Evolutionary conservation across 2,888 invertebrate genomes (phyloP), one percentile per base, ranked within the genome.

Genomic region (Orchesella flavescens): DNA sequence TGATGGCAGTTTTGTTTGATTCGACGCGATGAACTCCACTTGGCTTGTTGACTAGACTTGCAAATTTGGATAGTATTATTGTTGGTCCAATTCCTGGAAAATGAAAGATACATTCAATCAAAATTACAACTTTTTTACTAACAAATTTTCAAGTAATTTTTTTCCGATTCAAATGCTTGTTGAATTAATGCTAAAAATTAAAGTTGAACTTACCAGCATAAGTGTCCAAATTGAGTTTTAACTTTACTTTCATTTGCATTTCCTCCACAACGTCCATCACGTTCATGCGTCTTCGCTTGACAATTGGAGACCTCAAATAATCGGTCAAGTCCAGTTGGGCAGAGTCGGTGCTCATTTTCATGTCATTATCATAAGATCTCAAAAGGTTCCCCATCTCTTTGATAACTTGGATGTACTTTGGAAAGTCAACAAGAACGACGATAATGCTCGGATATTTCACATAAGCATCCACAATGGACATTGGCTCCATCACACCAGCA

Each of bases 21-120:
- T 21, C 5, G 12, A 71, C 34, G 3, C 24, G n/a, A 17, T 72
- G 55, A 1, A 19, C 13, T 3, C 72, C 72, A 19, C 15, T 12
- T 7, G 72, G 72, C 24, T 13, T 17, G 1, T 24, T 10, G 17
- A 57, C 17, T 17, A 72, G 17, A 43, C 59, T 72, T 1, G 72
- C 72, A 13, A 72, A 17, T 17, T 59, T 72, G 10, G 72, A 57
- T 13, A 72, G n/a, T n/a, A 57, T 10, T 9, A 59, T 17, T 15
- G 72, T 72, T 17, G 72, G 59, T 7, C 17, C 72, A n/a, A 59
- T 17, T 5, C 72, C 72, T 72, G 13, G 12, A 9, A n/a, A 44
- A 44, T 12, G 12, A 49, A n/a, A n/a, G n/a, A n/a, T n/a, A 12
- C 2, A 12, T 44, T 44, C 7, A 44, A 63, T 55, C n/a, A 12